Conservation (phyloP, 2,113 vertebrate species). For the Manacus vitellinus region DNA sequence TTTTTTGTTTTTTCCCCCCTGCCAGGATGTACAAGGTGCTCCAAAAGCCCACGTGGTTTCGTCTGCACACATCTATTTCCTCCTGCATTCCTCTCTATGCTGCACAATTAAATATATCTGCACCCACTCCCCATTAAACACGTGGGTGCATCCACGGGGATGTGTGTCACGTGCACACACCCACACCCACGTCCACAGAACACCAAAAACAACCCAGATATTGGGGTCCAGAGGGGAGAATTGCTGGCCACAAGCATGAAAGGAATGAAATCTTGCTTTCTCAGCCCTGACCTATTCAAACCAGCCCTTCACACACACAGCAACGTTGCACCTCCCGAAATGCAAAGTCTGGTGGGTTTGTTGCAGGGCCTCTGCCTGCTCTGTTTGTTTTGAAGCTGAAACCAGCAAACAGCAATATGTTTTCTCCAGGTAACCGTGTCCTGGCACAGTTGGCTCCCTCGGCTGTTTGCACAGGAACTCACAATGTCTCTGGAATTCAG, state of each 20-base stretch:
- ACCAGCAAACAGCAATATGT: background rate
- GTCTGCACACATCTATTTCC: rapidly evolving
- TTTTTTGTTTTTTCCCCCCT: background rate
- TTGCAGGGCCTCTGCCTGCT: background rate
- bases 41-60: background rate
- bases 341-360: background rate
- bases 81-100: rapidly evolving
- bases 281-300: background rate
- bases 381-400: background rate
- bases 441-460: background rate
- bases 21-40: background rate
- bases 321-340: background rate
- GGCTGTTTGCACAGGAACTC: background rate
- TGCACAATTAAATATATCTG: no score
- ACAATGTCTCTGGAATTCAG: background rate
- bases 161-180: rapidly evolving
- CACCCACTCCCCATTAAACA: rapidly evolving
- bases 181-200: rapidly evolving
- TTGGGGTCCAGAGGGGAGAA: rapidly evolving
- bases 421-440: background rate
- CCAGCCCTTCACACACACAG: background rate
- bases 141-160: rapidly evolving
- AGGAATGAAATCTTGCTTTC: background rate
- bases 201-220: rapidly evolving
- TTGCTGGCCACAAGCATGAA: background rate